Base-by-base conservation (phyloP, 2,888 invertebrate genomes). In the Eilema caniola region DNA sequence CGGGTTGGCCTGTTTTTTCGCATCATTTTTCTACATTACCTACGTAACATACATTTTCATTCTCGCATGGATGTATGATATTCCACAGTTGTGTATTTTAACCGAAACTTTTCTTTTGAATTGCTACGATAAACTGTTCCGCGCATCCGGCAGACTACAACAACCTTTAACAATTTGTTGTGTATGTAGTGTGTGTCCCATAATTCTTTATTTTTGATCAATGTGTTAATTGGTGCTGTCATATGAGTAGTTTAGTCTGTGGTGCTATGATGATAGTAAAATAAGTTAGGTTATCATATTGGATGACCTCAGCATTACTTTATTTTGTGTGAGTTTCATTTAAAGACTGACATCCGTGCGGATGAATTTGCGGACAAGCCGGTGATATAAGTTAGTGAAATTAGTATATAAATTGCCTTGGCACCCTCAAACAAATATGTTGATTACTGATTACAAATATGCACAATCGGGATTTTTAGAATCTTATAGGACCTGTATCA, bases 31-130 rank as follows among this genome's bases (percentile, higher is more conserved):
- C 66, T 78, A 72, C 76, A 74, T 72, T 79, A 77, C 73, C 78
- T 70, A 76, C 72, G 78, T 80, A 80, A 81, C 80, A 80, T 83
- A 83, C 82, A 82, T 83, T 86, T 83, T 79, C 83, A 85, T 84
- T 78, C 80, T 69, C 71, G 71, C 68, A 71, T 70, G 74, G 71
- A 78, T 83, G 73, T 76, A 74, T 82, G 75, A 83, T 80, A 80
- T 83, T 74, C 71, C 74, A 71, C 68, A 68, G 66, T 72, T 67
- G 71, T 24, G 71, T 76, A 71, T 60, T 70, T 66, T 76, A 70
- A 70, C 70, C 10, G 37, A 62, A 41, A 71, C 62, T 63, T 59
- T 41, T 69, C 73, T 61, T 70, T 14, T 47, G 5, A 70, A 73
- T 70, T 31, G 65, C 25, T 37, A 16, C 25, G n/a, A 25, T 65